Base-by-base conservation (phyloP, 1,140 invertebrate genomes). In the Chironomus striatipennis region DNA sequence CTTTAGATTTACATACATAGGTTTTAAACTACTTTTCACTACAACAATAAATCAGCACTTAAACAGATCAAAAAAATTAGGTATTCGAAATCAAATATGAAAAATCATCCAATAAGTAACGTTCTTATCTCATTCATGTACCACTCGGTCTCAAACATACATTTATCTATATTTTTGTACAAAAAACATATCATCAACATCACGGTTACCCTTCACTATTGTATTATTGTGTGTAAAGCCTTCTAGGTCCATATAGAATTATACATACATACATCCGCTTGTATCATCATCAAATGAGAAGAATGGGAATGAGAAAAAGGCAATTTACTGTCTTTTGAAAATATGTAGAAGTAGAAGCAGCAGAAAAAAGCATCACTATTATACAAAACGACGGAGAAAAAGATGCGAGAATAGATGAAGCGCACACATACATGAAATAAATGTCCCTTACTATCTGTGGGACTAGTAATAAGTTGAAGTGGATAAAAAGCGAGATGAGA, bases 201-300 rank as follows among this genome's bases (percentile, higher is more conserved):
- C 47, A 47, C 43, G 9, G 43, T 47, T 47, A 57, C 47, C 47
- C 47, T 57, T 57, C 8, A n/a, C 47, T 57, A 57, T 57, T 57
- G 47, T 57, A 57, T 57, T 57, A 57, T 57, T 57, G 47, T 57
- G 47, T 57, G 47, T 57, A 57, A 57, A 57, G 47, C 47, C 47
- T 57, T 57, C 47, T 57, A 57, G 47, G 47, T n/a, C 12, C 4
- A 57, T 57, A 57, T 57, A 57, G n/a, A n/a, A 57, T 57, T n/a
- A 57, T 57, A 57, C n/a, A 15, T 57, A 57, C n/a, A 57, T 57
- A 57, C 12, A 57, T 57, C 12, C 12, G n/a, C 47, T 57, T n/a
- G 47, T 15, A 10, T 57, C 5, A 57, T 34, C 24, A 34, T 34
- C 24, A 34, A 34, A 34, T 34, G 24, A 34, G 24, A 34, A 34